These are phyloP conservation scores for Ophiodon elongatus DNA, from an alignment of 2,113 vertebrate genomes.

Conservation along the genomic window DNA sequence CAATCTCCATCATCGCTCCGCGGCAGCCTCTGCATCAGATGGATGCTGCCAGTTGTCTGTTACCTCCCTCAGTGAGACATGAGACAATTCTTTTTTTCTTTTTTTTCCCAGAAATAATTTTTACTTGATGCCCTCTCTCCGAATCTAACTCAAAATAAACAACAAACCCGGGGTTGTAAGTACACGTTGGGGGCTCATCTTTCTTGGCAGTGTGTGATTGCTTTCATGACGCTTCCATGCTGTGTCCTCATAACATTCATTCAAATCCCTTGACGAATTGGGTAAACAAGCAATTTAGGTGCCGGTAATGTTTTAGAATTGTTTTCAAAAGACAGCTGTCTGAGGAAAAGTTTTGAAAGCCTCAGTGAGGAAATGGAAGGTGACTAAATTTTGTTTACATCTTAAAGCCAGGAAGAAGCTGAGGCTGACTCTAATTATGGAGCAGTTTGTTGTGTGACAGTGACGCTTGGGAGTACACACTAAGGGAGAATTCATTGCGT, in stretches of 20 bases:
- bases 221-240: slow-evolving; percentile 60
- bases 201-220: slow-evolving; percentile 46
- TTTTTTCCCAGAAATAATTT: slow-evolving; percentile 4
- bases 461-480: not conserved
- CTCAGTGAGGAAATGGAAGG: not conserved
- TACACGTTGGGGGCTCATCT: slow-evolving; percentile 31
- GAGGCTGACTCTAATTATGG: slow-evolving; percentile 17
- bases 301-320: not conserved
- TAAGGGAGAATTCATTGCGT: not conserved
- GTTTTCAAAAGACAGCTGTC: slow-evolving; percentile 36
- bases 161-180: slow-evolving; percentile 38
- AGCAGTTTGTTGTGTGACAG: slow-evolving; percentile 29
- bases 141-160: slow-evolving; percentile 50
- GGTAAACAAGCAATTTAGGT: slow-evolving; percentile 64
- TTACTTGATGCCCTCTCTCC: slow-evolving; percentile 22
- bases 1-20: slow-evolving; percentile 60
- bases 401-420: not conserved
- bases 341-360: slow-evolving; percentile 47
- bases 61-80: slow-evolving; percentile 36
- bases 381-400: slow-evolving; percentile 1
- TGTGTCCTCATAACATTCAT: slow-evolving; percentile 43
- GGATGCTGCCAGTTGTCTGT: slow-evolving; percentile 59
- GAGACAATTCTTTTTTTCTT: slow-evolving; percentile 36
- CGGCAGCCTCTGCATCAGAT: slow-evolving; percentile 57
- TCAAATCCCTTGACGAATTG: slow-evolving; percentile 55